phyloP scores from a whole-genome alignment of 2,888 invertebrate species.

The Galerucella pusilla region DNA sequence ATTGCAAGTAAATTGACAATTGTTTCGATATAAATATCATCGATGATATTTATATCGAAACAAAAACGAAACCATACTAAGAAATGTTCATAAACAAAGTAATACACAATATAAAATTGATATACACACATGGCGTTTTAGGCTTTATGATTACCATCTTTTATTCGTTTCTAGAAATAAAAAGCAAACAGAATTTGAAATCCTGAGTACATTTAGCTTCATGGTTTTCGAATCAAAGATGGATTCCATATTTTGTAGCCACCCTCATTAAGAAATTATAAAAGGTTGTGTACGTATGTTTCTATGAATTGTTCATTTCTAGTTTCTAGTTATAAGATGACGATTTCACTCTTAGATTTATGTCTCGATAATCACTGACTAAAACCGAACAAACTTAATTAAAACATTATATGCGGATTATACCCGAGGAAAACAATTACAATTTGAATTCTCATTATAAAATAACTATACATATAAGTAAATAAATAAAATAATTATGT shows the following conservation, averaged over 20 bases:
- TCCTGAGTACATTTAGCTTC: too few species aligned
- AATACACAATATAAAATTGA: too few species aligned
- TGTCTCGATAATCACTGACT: conserved; percentile 40
- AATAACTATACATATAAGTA: conserved; percentile 40
- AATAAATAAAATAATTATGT: conserved; percentile 46
- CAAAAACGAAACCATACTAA: too few species aligned
- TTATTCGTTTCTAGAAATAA: too few species aligned
- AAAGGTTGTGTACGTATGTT: background rate
- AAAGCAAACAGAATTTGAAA: too few species aligned
- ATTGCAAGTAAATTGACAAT: too few species aligned
- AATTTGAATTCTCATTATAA: conserved; percentile 38
- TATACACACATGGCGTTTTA: too few species aligned
- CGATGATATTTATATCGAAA: too few species aligned
- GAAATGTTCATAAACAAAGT: too few species aligned
- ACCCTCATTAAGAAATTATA: background rate
- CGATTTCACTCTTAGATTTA: conserved; percentile 9
- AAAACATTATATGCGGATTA: conserved; percentile 37
- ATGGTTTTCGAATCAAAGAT: too few species aligned
- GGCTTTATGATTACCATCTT: too few species aligned
- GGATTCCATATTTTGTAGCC: background rate
- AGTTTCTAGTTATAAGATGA: background rate
- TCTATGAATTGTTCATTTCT: background rate
- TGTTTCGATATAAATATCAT: too few species aligned
- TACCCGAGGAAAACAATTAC: conserved; percentile 37
- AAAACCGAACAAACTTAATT: conserved; percentile 43